Evolutionary conservation across 2,888 invertebrate species (phyloP), one percentile per base, ranked within the genome.

Genomic region (Andrena minutula): DNA sequence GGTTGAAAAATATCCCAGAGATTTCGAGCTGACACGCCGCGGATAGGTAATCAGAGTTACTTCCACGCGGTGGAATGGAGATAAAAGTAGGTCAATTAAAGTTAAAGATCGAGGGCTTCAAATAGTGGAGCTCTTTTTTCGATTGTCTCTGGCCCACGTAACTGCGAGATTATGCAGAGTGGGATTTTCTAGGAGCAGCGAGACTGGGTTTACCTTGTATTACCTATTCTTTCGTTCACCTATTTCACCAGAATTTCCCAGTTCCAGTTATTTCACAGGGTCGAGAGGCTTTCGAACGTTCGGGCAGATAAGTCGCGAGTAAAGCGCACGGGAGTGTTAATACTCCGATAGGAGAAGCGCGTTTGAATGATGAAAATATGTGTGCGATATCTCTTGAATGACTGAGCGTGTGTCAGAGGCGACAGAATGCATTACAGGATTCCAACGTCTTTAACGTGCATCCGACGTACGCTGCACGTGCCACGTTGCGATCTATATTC

Each of bases 11-110:
- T 75, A 61, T 69, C 26, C 47, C 23, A 32, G 75, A 35, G 35
- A 51, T 69, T 60, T 61, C 32, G 16, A 49, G 51, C 20, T 58
- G 51, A 61, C 75, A 35, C 7, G 35, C 51, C 5, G 26, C 47
- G 35, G 74, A 66, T 35, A 41, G 49, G 35, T 61, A 69, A 69
- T 69, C 75, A 61, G 51, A 20, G 47, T 75, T 51, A 69, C 60
- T 69, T 12, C 35, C 28, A 16, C 69, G 26, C 10, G 49, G 10
- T 60, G 28, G 26, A n/a, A 47, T 49, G 35, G 16, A 26, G 10
- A 8, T 41, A 4, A 26, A 78, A 78, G 51, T 75, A 60, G 77
- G 77, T 78, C 77, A 75, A 78, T 75, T 65, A 66, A 78, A 78
- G 76, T 66, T 78, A 65, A 75, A 78, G 75, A 77, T 65, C 49